Conservation (phyloP, 2,113 vertebrate species). For the Dicerorhinus sumatrensis region DNA sequence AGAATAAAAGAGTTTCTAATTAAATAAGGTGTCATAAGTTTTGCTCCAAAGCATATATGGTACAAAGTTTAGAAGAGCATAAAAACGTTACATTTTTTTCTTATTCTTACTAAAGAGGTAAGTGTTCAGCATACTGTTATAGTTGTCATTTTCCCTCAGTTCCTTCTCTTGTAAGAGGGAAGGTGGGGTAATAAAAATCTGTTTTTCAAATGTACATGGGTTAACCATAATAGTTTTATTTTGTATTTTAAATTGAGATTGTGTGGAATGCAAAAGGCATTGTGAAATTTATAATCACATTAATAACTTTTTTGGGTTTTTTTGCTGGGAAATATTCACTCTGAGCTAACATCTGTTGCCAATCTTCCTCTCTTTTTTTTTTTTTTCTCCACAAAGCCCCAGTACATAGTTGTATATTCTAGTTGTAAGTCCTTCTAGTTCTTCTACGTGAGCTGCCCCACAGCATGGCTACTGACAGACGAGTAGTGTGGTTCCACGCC, state of each 20-base stretch:
- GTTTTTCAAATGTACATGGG: background rate
- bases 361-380: no score
- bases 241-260: background rate
- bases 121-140: background rate
- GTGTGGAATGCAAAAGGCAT: background rate
- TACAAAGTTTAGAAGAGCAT: background rate
- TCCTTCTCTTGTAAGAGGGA: background rate
- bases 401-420: no score
- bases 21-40: background rate
- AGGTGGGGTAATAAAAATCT: background rate
- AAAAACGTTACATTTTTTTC: background rate
- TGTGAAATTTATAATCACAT: background rate
- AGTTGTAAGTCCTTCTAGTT: no score
- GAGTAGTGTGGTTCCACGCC: no score
- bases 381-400: no score
- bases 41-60: background rate
- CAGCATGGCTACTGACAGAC: no score
- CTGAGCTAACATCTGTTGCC: no score
- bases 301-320: no score
- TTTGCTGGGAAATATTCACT: no score
- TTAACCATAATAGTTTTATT: background rate
- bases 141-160: background rate
- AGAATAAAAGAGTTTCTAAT: background rate
- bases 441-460: no score
- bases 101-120: background rate